A percentile compares a stretch with the other conserved stretches of the same genome.
phyloP scores from a whole-genome alignment of 2,888 invertebrate genomes.

The Cheilosia grossa region DNA sequence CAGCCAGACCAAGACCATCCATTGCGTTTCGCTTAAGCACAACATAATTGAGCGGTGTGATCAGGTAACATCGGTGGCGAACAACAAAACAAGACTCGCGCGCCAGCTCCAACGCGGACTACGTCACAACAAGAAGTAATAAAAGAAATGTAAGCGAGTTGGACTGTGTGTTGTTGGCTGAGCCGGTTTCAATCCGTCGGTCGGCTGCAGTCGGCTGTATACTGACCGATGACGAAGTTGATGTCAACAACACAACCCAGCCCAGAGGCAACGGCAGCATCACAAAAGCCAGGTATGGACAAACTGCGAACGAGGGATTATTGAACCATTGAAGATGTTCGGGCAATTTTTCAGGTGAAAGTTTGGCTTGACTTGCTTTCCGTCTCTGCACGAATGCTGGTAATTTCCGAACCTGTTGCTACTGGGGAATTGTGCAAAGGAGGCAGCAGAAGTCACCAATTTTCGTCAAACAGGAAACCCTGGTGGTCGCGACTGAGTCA shows the following conservation, averaged over 20 bases:
- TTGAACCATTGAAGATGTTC: conserved; percentile 72
- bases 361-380: conserved; percentile 43
- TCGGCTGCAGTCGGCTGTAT: not conserved
- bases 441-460: conserved; percentile 35
- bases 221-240: conserved; percentile 22
- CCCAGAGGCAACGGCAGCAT: conserved; percentile 30
- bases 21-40: conserved; percentile 44
- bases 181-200: conserved; percentile 31
- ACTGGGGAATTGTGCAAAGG: conserved; percentile 1
- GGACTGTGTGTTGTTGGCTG: not conserved
- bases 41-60: conserved; percentile 53
- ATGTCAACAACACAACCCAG: conserved; percentile 55
- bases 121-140: conserved; percentile 50
- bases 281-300: not conserved
- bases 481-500: conserved; percentile 46
- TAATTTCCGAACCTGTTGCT: conserved; percentile 48
- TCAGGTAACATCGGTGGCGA: conserved; percentile 55
- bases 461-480: conserved; percentile 52
- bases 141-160: not conserved
- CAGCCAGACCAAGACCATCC: conserved; percentile 26
- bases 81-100: conserved; percentile 55
- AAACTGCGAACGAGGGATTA: conserved; percentile 44
- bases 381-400: not conserved
- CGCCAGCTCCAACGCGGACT: conserved; percentile 11
- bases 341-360: conserved; percentile 58